Evolutionary conservation across 2,797 vertebrate genomes (phyloP).

Genomic region (Intellagama lesueurii): DNA sequence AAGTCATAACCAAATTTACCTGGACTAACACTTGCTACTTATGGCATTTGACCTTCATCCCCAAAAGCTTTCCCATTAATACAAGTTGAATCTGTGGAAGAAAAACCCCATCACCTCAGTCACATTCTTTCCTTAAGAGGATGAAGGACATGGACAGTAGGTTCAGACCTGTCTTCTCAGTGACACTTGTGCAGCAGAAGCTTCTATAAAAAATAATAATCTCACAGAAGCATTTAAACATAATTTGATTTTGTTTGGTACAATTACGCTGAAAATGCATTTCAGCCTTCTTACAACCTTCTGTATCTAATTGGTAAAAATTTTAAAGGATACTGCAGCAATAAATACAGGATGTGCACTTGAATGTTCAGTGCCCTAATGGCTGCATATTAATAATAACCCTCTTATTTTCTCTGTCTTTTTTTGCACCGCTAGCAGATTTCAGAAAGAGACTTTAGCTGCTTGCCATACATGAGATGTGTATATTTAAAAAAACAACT

Average conservation of each 20-base stretch:
- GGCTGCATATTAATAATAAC: constrained; percentile 59
- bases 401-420: constrained; percentile 20
- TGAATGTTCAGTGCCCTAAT: constrained; percentile 45
- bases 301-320: constrained; percentile 65
- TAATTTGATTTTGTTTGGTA: constrained; percentile 60
- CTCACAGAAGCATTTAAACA: constrained; percentile 59
- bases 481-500: constrained; percentile 1
- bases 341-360: constrained; percentile 63
- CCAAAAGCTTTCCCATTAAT: constrained; percentile 1
- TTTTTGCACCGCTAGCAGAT: constrained; percentile 30
- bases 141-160: constrained; percentile 29
- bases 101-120: not conserved
- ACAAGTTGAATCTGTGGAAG: constrained; percentile 4
- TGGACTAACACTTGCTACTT: constrained; percentile 11
- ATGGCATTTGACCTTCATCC: constrained; percentile 29
- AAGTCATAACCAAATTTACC: not conserved
- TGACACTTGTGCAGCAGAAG: constrained; percentile 36
- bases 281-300: constrained; percentile 65
- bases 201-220: constrained; percentile 55
- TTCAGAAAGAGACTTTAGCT: constrained; percentile 39
- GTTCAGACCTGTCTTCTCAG: constrained; percentile 35
- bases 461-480: constrained; percentile 8
- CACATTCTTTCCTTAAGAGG: constrained; percentile 24
- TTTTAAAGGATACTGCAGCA: constrained; percentile 54
- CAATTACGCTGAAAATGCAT: constrained; percentile 60